Evolutionary conservation across 2,113 vertebrate species (phyloP), one percentile per base, ranked within the genome.

Genomic region (Neopipo cinnamomea): DNA sequence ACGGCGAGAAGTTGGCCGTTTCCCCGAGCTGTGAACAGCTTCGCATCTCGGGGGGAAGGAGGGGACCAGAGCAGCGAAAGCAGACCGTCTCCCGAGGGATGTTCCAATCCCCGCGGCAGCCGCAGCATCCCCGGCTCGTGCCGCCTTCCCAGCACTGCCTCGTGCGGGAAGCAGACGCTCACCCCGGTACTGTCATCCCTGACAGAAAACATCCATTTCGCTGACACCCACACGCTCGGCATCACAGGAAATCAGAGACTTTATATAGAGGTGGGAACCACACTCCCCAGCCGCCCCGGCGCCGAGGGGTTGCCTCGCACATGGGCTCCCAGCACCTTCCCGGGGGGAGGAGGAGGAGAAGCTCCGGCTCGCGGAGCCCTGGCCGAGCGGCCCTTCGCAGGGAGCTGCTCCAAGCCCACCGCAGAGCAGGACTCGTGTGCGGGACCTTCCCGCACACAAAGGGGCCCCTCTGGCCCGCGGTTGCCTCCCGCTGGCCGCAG

Each of bases 181-280:
- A 73, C 33, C 85, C 81, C 84, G 0, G 88, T 41, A 13, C 95
- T 77, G 92, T 68, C 89, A 85, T 63, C 75, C 78, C 86, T 89
- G 88, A 89, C 77, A 80, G 87, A 81, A 91, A 91, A 85, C 88
- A 89, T 76, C 92, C 80, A 58, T 86, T 83, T 44, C 10, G 2
- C 82, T 66, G 39, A 18, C 93, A 61, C 92, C 93, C 93, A 88
- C 85, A 15, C 28, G 8, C 49, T 73, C 50, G 17, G 86, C 92
- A 85, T n/a, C 47, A 41, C 88, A 74, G 91, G 93, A 93, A 95
- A 78, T 30, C 6, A 4, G 49, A 47, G 68, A 23, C 93, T 87
- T 88, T 80, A 52, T 88, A 49, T 74, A 94, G 83, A 88, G 92
- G 83, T 93, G 93, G 93, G 85, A 85, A 91, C 39, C 77, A 55